phyloP scores from a whole-genome alignment of 2,797 vertebrate species.

The Enteromius argenteus region DNA sequence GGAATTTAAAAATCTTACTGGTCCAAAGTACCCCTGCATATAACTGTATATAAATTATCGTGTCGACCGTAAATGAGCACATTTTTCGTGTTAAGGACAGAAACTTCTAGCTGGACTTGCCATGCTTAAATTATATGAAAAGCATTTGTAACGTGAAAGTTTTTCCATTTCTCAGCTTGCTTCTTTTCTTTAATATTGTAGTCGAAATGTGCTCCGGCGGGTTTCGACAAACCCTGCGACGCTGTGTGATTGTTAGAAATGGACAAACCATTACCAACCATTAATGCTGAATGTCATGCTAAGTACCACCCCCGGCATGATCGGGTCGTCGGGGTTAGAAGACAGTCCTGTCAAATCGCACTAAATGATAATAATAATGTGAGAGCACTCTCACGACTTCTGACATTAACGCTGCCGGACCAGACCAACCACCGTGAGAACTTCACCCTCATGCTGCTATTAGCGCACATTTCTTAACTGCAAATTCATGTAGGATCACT shows the following conservation, averaged over 20 bases:
- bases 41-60: background rate
- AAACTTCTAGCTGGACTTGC: background rate
- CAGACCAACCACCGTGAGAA: constrained; percentile 45
- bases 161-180: background rate
- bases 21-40: background rate
- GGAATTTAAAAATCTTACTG: background rate
- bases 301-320: constrained; percentile 45
- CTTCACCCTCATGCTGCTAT: constrained; percentile 46
- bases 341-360: constrained; percentile 39
- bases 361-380: constrained; percentile 59
- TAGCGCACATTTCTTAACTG: constrained; percentile 43
- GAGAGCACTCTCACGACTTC: constrained; percentile 42
- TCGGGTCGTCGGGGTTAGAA: constrained; percentile 50
- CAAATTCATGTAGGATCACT: constrained; percentile 42
- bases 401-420: constrained; percentile 49
- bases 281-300: constrained; percentile 47
- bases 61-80: background rate
- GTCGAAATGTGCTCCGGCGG: background rate
- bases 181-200: background rate
- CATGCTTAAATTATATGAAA: background rate
- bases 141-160: background rate
- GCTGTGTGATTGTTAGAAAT: constrained; percentile 18
- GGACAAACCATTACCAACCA: constrained; percentile 39
- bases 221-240: background rate
- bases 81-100: background rate